Evolutionary conservation across 1,140 invertebrate species (phyloP), one percentile per base, ranked within the genome.

Genomic region (Bombus picipes): DNA sequence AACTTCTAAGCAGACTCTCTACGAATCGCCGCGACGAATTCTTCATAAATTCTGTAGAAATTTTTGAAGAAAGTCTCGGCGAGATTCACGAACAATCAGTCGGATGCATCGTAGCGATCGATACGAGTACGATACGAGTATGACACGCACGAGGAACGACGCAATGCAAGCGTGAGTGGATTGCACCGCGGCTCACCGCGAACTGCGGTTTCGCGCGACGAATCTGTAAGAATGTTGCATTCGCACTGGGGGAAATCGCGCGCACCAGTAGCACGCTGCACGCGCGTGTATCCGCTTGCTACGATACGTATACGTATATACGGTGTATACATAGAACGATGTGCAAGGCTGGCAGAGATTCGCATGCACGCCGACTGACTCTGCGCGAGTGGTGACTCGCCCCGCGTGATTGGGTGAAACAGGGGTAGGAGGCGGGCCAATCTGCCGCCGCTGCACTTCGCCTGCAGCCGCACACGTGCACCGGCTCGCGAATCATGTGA

Each of bases 331-430:
- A n/a, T 32, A 62, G 37, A 25, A 41, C 43, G 66, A 57, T 53
- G 87, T 90, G 89, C 87, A 90, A 80, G 74, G 43, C 77, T 74
- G 83, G 28, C 75, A 72, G 77, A 92, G 89, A 85, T 92, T 92
- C 87, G 92, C 91, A 85, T 88, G 87, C 88, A 89, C 47, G 34
- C 57, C 74, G 81, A 89, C 87, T 81, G 88, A 91, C 80, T 88
- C 85, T 87, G 92, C 90, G 75, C 87, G 76, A 81, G 81, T 75
- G 73, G 73, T 34, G 75, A 68, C 59, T 59, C 15, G 72, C 34
- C 59, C 81, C 86, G 88, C 85, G 91, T 88, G 88, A 90, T 87
- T 89, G 91, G 91, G 70, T 82, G 86, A 84, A 74, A 47, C 87
- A 80, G 81, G 83, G 87, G 89, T 90, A 91, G 90, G 66, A 32